Evolutionary conservation across 64 coral and sea anemone species (phyloP), one percentile per base, ranked within the genome.

Genomic region (Pocillopora damicornis): DNA sequence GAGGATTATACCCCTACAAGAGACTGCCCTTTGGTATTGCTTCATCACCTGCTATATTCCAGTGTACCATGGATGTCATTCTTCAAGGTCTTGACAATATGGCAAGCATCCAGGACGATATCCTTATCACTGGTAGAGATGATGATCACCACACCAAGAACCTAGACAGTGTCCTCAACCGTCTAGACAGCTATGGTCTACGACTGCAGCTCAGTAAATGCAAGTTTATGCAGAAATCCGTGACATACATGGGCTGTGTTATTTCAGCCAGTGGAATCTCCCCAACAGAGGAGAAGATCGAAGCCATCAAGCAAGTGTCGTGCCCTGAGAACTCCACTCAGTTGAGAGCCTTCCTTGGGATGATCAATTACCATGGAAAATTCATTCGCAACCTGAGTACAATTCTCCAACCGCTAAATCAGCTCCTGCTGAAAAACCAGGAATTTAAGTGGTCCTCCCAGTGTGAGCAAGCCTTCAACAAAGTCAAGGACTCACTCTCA

Each of bases 401-500:
- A 0, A 68, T 66, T 66, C 20, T 71, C 0, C 61, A 66, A 15
- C 64, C 81, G 1, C 81, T 68, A 3, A 66, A 85, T 67, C 61
- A 67, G 22, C 9, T 85, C 22, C 81, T 85, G 16, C 62, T 38
- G 17, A 85, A 85, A 8, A 58, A 51, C 17, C 5, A 35, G 35
- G 37, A 85, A 42, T 85, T 66, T 2, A 69, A 38, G 15, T 85
- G 81, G 81, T 58, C 71, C 9, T 18, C 85, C 20, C 15, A 36
- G 37, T 87, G 71, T 61, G 73, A 26, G 35, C 13, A 59, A 51
- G 34, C 85, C 66, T 65, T 88, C 59, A 17, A 15, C 37, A 58
- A 75, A 5, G 34, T 74, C 34, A 61, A 62, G 74, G 86, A 88
- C 37, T 88, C 74, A 35, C 73, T 77, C 71, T 75, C 74, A n/a